Evolutionary conservation across 1,140 invertebrate genomes (phyloP), one percentile per base, ranked within the genome.

Genomic region (Artemia franciscana): DNA sequence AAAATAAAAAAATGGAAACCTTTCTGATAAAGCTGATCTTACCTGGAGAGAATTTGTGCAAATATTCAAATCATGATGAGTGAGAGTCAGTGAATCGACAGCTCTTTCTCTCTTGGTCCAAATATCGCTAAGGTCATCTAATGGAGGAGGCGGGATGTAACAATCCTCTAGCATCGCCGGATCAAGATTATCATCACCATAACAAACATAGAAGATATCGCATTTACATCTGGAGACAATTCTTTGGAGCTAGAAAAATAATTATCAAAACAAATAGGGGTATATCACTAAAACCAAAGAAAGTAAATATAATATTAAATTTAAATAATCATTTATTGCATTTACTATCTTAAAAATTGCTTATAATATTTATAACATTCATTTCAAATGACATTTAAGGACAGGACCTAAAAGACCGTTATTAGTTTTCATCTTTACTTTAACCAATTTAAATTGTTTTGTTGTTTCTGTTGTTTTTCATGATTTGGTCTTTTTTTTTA

Each of bases 11-110:
- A 60, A 60, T 15, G 5, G 9, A 15, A 28, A 27, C 7, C 26
- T 27, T 39, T 12, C 7, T 27, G 7, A 21, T 21, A 57, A 23
- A 4, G 24, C n/a, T 24, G 5, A 60, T 60, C 12, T 59, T 67
- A 82, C 80, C 74, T 89, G 86, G 65, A 93, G 77, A 0, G 91
- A 93, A 75, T 98, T 98, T 4, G 93, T 97, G 74, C 88, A 94
- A 1, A 97, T 89, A 71, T 98, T 90, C 2, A 98, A 76, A 75
- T 98, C 94, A 70, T 98, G 88, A 77, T 99, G 95, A 82, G 96
- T 94, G 2, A 98, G 75, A 0, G 92, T 98, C 69, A 98, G 97
- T 3, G 91, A 90, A 76, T 98, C 93, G 4, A 94, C 90, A 15
- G 88, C 86, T 26, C 85, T 83, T 68, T 93, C 86, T 65, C 82